Percentiles rank a stretch among this genome's conserved stretches.
Conservation (phyloP, 2,113 vertebrate species). For the Pseudorasbora parva region DNA sequence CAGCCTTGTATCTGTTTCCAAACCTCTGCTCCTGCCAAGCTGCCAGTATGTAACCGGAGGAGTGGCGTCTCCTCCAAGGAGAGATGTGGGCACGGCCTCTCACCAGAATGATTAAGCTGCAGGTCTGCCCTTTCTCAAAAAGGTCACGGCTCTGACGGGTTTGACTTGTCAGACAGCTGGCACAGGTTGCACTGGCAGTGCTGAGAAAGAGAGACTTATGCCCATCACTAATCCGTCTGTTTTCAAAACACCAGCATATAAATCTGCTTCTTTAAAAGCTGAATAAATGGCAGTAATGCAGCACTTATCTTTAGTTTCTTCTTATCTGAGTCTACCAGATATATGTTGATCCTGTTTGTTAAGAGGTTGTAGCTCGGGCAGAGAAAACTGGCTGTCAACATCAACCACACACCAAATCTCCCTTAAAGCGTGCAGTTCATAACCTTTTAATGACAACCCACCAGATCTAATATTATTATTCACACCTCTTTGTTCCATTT, state of each 20-base stretch:
- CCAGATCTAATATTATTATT: slow-evolving; percentile 24
- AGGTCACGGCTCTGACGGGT: slow-evolving; percentile 48
- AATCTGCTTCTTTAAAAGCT: slow-evolving; percentile 1
- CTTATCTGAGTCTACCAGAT: slow-evolving; percentile 13
- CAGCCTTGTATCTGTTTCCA: slow-evolving; percentile 57
- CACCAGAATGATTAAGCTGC: slow-evolving; percentile 57
- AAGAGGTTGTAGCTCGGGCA: slow-evolving; percentile 6
- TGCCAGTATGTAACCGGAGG: slow-evolving; percentile 51
- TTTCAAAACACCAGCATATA: slow-evolving; percentile 12
- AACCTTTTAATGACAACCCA: slow-evolving; percentile 16
- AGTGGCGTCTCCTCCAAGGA: slow-evolving; percentile 47
- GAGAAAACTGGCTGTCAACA: neutral
- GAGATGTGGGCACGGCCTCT: slow-evolving; percentile 43
- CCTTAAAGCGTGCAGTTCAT: neutral
- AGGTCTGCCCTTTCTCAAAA: slow-evolving; percentile 37
- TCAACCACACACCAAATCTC: neutral
- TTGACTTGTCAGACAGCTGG: slow-evolving; percentile 39
- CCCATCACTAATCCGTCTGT: slow-evolving; percentile 13
- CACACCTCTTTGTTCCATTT: neutral
- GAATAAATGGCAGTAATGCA: neutral
- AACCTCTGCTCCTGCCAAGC: slow-evolving; percentile 28
- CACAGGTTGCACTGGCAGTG: slow-evolving; percentile 35
- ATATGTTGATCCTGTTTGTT: slow-evolving; percentile 29
- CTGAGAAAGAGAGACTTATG: slow-evolving; percentile 5
- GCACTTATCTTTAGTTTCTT: slow-evolving; percentile 13